Base-by-base conservation (phyloP, 92 coral and sea anemone genomes). In the Porites rus region DNA sequence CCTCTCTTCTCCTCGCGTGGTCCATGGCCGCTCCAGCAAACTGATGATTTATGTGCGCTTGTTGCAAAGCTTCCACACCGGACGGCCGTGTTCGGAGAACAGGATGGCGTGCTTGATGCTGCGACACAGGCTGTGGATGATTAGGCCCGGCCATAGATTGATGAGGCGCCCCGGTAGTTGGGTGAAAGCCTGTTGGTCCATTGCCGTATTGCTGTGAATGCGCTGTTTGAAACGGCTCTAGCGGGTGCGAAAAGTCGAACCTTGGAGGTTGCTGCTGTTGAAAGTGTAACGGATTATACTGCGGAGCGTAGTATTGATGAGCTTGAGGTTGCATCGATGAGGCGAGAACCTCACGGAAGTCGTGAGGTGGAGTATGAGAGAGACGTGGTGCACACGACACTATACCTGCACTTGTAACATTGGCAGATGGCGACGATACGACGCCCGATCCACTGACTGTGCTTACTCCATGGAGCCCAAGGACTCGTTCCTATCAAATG, bases 171-270 rank as follows among this genome's bases (percentile, higher is more conserved):
- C 72, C 87, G 7, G 80, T 66, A 46, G 98, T 90, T 12, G 98
- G 93, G 72, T 95, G 94, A 78, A 92, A 94, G 31, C 90, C 81
- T 16, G 99, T 91, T 6, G 96, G 96, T n/a, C 88, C 94, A 84
- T 95, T 96, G 38, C 95, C 90, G 88, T 92, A 97, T 81, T 94
- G 98, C 84, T 94, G 93, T 51, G 98, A 88, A 74, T 92, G 98
- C 22, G 91, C 69, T 14, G 87, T 7, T 51, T 73, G 87, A 28
- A 91, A 76, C 51, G 91, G 98, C 77, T 97, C 99, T n/a, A 97
- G 89, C 80, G 98, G 92, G 79, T 95, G 99, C 46, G 93, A 88
- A 81, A 97, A 95, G 92, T 97, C 99, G 89, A 97, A 97, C 82
- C 99, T 88, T 81, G 95, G 99, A 65, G 93, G 99, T 75, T 92